Evolutionary conservation across 2,113 vertebrate species (phyloP), one percentile per base, ranked within the genome.

Genomic region (Corydoras sp.): DNA sequence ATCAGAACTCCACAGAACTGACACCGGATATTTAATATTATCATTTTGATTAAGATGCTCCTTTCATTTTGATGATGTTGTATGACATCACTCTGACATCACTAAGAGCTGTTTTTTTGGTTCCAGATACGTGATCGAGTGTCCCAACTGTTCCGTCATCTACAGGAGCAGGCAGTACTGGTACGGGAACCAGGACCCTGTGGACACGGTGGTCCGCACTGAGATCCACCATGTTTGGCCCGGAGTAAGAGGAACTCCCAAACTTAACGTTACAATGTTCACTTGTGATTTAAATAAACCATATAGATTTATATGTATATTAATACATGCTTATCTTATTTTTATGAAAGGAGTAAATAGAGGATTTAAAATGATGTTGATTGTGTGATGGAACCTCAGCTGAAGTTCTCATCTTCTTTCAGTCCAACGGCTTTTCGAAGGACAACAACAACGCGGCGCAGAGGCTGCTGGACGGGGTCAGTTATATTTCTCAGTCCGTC

Each of bases 131-230:
- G 97, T 99, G 73, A 97, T 99, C 0, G 97, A 99, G 78, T 99
- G 97, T 78, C 93, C 96, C 48, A 93, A 93, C 85, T 99, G 97
- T 1, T 92, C 91, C 0, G 96, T 99, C 80, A 96, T 99, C 83
- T 99, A 98, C 80, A 86, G 97, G 71, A 99, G 97, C 85, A 89
- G 97, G 10, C 97, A 99, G 83, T 99, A 96, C 85, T 99, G 96
- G 97, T 99, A 96, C 81, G 97, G 96, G 60, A 99, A 99, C 87
- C 95, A 98, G 77, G 97, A 99, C 81, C 97, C 97, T n/a, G 97
- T 98, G 79, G 96, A 99, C 82, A 98, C 97, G 0, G 94, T 99
- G 72, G 95, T 99, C 76, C 90, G 97, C 75, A 99, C 97, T 12
- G 96, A 99, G 86, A 98, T 99, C 77, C 93, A 97, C 72, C 97